These are phyloP conservation scores for Latrodectus elegans DNA, from an alignment of 2,888 invertebrate species.

Conservation along the genomic window DNA sequence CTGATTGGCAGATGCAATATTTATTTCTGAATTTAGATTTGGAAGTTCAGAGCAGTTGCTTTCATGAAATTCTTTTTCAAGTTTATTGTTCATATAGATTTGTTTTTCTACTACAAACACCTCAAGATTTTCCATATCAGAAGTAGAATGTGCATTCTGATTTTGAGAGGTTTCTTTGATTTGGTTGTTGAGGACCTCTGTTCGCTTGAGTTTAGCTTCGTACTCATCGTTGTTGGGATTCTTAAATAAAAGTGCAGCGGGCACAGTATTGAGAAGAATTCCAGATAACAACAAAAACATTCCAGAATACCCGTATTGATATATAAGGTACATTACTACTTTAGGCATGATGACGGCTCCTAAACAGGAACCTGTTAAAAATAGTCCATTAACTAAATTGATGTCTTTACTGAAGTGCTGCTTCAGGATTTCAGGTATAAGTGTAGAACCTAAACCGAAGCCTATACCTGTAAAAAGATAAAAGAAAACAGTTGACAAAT, in stretches of 20 bases:
- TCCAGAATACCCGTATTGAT: not conserved
- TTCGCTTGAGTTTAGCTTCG: not conserved
- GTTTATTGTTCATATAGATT: no score
- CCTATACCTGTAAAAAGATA: not conserved
- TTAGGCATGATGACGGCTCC: not conserved
- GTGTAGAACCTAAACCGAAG: not conserved
- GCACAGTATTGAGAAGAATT: not conserved
- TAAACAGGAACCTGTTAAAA: not conserved
- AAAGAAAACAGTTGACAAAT: no score
- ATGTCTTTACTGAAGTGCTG: not conserved
- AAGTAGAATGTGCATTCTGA: no score
- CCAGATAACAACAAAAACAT: not conserved
- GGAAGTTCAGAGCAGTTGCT: no score
- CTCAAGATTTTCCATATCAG: no score
- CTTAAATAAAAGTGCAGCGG: not conserved
- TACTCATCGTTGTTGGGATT: not conserved
- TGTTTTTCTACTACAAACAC: no score
- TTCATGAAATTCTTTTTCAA: no score
- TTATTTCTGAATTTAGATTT: no score
- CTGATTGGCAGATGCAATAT: no score
- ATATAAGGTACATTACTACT: not conserved
- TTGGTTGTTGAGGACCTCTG: no score
- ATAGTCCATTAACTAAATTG: not conserved
- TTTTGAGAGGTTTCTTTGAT: no score
- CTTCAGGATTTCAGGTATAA: not conserved